These are phyloP conservation scores for Cnemophilus loriae DNA, from an alignment of 2,113 vertebrate species.

Conservation along the genomic window DNA sequence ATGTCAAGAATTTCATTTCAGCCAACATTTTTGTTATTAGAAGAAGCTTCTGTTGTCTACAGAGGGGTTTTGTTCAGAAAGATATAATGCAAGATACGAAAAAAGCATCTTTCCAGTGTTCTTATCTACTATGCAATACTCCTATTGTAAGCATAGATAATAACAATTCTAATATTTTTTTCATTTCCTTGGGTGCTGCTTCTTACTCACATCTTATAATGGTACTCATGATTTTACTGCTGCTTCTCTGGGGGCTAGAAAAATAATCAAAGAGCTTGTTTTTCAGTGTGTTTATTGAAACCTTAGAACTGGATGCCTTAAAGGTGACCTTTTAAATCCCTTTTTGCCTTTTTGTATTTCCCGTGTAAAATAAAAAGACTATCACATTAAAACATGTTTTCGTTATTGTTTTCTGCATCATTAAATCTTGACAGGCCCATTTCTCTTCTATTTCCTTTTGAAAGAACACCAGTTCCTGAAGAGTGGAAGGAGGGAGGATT, in stretches of 20 bases:
- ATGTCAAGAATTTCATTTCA: constrained; percentile 79
- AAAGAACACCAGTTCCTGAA: background rate
- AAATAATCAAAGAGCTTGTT: constrained; percentile 58
- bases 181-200: constrained; percentile 75
- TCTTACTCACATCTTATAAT: constrained; percentile 47
- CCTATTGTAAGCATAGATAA: constrained; percentile 74
- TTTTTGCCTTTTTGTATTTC: background rate
- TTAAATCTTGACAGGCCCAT: background rate
- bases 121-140: constrained; percentile 66
- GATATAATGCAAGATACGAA: constrained; percentile 70
- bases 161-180: constrained; percentile 76
- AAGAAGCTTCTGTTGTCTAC: constrained; percentile 63
- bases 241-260: constrained; percentile 12
- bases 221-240: constrained; percentile 11
- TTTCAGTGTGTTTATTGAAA: constrained; percentile 44
- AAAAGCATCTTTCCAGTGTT: constrained; percentile 44
- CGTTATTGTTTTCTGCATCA: background rate
- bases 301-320: background rate
- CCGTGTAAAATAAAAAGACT: background rate
- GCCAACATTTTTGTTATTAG: constrained; percentile 72
- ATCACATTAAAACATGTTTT: constrained; percentile 4
- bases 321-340: constrained; percentile 9
- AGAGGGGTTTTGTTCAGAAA: constrained; percentile 69
- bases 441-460: background rate
- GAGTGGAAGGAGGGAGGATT: background rate